phyloP scores from a whole-genome alignment of 2,113 vertebrate genomes.

The Microcebus ravelobensis region DNA sequence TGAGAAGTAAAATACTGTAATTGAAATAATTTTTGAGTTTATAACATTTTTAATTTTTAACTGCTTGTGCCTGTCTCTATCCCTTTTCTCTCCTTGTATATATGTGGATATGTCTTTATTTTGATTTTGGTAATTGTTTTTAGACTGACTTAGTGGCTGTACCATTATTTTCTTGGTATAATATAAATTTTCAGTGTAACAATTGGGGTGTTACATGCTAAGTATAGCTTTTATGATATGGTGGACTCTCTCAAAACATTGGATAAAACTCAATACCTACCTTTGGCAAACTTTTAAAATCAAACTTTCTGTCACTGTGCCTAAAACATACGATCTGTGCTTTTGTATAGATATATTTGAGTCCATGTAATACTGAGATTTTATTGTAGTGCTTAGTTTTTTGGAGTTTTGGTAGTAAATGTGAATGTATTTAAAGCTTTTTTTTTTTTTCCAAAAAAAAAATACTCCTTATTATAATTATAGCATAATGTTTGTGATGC shows the following conservation, averaged over 20 bases:
- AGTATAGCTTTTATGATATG: not conserved
- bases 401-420: conserved; percentile 41
- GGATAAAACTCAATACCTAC: not conserved
- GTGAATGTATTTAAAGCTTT: not conserved
- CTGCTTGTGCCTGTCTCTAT: not conserved
- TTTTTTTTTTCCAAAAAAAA: not conserved
- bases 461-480: not conserved
- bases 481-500: not conserved
- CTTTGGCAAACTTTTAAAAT: conserved; percentile 22
- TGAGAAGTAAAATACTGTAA: not conserved
- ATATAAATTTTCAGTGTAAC: not conserved
- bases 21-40: not conserved
- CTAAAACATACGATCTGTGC: not conserved
- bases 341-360: not conserved
- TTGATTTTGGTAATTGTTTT: not conserved
- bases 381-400: not conserved
- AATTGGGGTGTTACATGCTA: not conserved
- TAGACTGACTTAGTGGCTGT: not conserved
- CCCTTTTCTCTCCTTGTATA: not conserved
- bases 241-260: not conserved
- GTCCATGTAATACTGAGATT: not conserved
- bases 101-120: not conserved
- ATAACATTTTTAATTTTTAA: not conserved
- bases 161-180: conserved; percentile 3
- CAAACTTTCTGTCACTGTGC: not conserved